Conservation (phyloP, 2,888 invertebrate genomes). For the Spodoptera exigua region DNA sequence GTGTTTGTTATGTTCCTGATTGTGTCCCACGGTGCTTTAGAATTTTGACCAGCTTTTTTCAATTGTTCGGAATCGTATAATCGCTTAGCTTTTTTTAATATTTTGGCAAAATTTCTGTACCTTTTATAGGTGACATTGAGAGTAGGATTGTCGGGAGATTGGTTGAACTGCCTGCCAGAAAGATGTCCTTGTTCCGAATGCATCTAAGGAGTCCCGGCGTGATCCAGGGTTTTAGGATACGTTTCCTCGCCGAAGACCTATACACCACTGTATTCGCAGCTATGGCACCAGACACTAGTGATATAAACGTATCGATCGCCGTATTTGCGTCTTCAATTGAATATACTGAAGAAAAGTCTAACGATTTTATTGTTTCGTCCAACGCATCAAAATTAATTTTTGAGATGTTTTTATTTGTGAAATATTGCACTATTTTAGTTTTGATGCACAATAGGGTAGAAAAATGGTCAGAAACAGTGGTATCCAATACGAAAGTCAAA, state of each 20-base stretch:
- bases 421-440: not conserved
- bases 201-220: conserved; percentile 47
- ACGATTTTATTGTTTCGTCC: not conserved
- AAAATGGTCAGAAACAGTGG: conserved; percentile 38
- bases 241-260: conserved; percentile 13
- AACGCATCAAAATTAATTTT: conserved; percentile 1
- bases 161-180: conserved; percentile 27
- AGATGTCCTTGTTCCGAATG: conserved; percentile 41
- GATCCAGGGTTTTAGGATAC: conserved; percentile 35
- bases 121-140: conserved; percentile 37
- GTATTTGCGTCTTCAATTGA: not conserved
- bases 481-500: conserved; percentile 13
- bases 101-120: conserved; percentile 50
- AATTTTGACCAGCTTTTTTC: conserved; percentile 16
- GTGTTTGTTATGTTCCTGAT: conserved; percentile 31
- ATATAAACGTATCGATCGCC: not conserved
- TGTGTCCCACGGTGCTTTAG: conserved; percentile 32
- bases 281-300: not conserved
- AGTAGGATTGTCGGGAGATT: conserved; percentile 22
- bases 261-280: conserved; percentile 4
- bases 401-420: not conserved
- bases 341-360: not conserved
- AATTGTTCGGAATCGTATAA: conserved; percentile 36
- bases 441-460: conserved; percentile 13
- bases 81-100: conserved; percentile 46